Evolutionary conservation across 2,113 vertebrate genomes (phyloP), one percentile per base, ranked within the genome.

Genomic region (Sterna hirundo): DNA sequence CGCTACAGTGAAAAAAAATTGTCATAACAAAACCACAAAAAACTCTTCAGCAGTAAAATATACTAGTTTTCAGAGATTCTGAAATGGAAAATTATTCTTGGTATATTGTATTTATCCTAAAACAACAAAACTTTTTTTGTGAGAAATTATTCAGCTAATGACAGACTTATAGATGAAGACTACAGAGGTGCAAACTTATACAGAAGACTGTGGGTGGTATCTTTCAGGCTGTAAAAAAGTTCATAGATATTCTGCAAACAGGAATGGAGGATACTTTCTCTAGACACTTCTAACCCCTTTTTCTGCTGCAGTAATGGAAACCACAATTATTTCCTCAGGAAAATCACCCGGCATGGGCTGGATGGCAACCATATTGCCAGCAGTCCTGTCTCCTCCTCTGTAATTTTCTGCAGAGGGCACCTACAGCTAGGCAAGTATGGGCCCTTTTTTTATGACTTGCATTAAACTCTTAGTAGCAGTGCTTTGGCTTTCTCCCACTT

Each of bases 371-470:
- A 2, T 32, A 47, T 18, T 57, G 44, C 60, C 61, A 82, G 54
- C 36, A 93, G 30, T 64, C 84, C 36, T 34, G 20, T 23, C 36
- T 68, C 10, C 16, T 84, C n/a, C 49, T 60, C 55, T 64, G 49
- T 26, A 51, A 68, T 90, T 55, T 76, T 86, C 55, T 86, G n/a
- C 34, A 30, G 2, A 40, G 60, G 40, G 17, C 19, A 62, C 51
- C 47, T 42, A 23, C 2, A 7, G 32, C 42, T 46, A 70, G 20
- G 20, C 79, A 93, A 61, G 62, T 55, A 62, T 26, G 18, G 22
- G 17, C 0, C 1, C 62, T 83, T 57, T 51, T 60, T 76, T 36
- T 10, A 44, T 17, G 34, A 68, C 18, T 36, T 0, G 0, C 20
- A 81, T 26, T 70, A 55, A 70, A 68, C 18, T 86, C 51, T 70